Evolutionary conservation across 2,888 invertebrate species (phyloP), one percentile per base, ranked within the genome.

Genomic region (Eupsilia transversa): DNA sequence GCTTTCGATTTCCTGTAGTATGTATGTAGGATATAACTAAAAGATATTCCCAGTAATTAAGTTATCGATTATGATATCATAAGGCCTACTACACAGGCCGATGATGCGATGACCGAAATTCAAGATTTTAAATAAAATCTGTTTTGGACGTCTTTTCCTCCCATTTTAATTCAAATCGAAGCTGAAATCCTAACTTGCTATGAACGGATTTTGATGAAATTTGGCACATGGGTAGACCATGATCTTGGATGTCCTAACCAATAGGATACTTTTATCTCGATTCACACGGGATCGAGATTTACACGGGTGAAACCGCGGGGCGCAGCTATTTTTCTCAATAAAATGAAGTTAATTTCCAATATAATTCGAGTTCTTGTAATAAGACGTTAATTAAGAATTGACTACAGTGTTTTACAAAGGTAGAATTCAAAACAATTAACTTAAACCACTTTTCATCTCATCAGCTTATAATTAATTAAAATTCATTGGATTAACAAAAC

Each of bases 401-500:
- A n/a, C 0, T 33, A 6, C 4, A 23, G 33, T 64, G 2, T 41
- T 23, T 68, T 6, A 38, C 23, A 54, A 6, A 33, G 33, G n/a
- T 10, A 49, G n/a, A 59, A 49, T 20, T 63, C 20, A 52, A 72
- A 52, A 43, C 56, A 57, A 63, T 77, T 71, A 77, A 23, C 35
- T 20, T 33, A 43, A 56, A 61, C 30, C 3, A 43, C n/a, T 46
- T 64, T 27, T 49, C 41, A 64, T 67, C 49, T 67, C 6, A 14
- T 20, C 61, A 64, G 41, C 46, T 72, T 60, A 52, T 54, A 72
- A 72, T 49, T 20, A 56, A 80, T 76, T 70, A 70, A 81, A 66
- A 65, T 54, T 80, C 64, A 60, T 68, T 35, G 82, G 54, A 70
- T 80, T 70, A 70, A 72, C 52, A 73, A 71, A 82, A 74, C 33